Percentiles rank a stretch among this genome's conserved stretches.
Conservation (phyloP, 2,797 vertebrate species). For the Sternotherus odoratus region DNA sequence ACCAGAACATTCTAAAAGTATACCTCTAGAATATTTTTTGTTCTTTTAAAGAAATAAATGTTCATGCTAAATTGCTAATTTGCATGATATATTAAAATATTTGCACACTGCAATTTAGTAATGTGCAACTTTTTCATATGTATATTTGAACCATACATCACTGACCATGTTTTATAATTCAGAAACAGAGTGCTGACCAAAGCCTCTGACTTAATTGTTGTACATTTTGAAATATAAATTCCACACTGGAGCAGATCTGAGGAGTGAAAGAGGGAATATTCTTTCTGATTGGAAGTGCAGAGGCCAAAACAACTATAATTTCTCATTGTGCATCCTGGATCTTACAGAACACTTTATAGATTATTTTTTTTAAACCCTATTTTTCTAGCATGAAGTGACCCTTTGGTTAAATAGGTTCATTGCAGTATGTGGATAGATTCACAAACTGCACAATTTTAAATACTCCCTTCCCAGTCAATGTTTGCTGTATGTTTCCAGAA, state of each 20-base stretch:
- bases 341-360: constrained; percentile 49
- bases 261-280: constrained; percentile 45
- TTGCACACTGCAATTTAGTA: constrained; percentile 72
- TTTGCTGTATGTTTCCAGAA: constrained; percentile 56
- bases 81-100: constrained; percentile 75
- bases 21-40: constrained; percentile 40
- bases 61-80: constrained; percentile 62
- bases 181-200: constrained; percentile 49
- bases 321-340: constrained; percentile 52
- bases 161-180: constrained; percentile 54
- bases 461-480: constrained; percentile 47
- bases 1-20: constrained; percentile 36
- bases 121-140: constrained; percentile 30
- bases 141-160: constrained; percentile 58
- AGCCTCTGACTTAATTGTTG: constrained; percentile 14
- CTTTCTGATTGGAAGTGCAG: constrained; percentile 55
- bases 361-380: background rate
- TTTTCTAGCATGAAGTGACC: constrained; percentile 42
- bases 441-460: constrained; percentile 19
- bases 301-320: constrained; percentile 46
- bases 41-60: constrained; percentile 61
- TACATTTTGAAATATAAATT: constrained; percentile 54
- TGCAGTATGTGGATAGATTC: constrained; percentile 42
- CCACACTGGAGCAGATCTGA: constrained; percentile 34
- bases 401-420: constrained; percentile 29